A percentile compares a stretch with the other conserved stretches of the same genome.
phyloP scores from a whole-genome alignment of 2,113 vertebrate species.

The Tyrannus savana region DNA sequence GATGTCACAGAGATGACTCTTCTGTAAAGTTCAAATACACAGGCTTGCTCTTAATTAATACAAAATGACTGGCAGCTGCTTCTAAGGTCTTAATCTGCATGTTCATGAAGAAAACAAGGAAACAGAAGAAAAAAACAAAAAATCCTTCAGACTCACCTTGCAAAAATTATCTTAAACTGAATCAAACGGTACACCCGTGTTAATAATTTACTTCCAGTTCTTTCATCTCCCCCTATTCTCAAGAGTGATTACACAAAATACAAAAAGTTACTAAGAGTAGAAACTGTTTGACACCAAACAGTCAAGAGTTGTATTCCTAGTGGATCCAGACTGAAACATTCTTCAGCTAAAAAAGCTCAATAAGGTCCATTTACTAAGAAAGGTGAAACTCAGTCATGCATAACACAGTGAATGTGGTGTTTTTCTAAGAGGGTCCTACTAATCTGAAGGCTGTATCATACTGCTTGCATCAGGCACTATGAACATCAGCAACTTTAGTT shows the following conservation, averaged over 20 bases:
- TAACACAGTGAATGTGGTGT: not conserved
- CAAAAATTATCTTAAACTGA: not conserved
- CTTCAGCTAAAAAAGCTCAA: not conserved
- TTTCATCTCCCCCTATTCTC: not conserved
- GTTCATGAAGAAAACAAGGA: not conserved
- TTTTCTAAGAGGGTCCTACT: not conserved
- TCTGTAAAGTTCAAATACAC: not conserved
- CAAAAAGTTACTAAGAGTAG: not conserved
- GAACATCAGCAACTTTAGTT: not conserved
- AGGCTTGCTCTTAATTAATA: not conserved
- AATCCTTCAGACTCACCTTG: not conserved
- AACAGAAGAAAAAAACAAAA: accelerated
- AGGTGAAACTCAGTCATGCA: not conserved
- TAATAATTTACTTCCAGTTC: not conserved
- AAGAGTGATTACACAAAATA: not conserved
- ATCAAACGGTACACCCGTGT: not conserved
- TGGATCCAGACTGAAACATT: not conserved
- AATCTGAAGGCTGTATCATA: not conserved
- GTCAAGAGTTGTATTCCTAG: not conserved
- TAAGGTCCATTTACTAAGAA: not conserved
- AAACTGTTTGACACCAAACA: not conserved
- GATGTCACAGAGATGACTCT: not conserved
- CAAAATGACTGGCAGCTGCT: not conserved
- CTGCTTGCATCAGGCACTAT: not conserved
- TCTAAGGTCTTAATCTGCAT: not conserved